Base-by-base conservation (phyloP, 2,888 invertebrate genomes). In the Sacculina carcini region DNA sequence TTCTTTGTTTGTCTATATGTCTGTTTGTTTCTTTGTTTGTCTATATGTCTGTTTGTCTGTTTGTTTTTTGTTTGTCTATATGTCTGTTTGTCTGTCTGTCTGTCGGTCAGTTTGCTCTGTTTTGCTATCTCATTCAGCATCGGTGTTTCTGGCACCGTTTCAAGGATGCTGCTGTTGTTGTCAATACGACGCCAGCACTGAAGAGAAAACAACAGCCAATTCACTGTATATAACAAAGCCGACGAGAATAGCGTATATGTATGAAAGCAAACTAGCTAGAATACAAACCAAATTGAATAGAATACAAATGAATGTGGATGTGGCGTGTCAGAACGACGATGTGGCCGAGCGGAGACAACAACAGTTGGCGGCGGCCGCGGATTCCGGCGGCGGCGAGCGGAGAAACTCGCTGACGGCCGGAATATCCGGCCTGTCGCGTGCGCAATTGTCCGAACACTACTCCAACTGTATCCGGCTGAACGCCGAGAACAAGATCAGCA, bases 391-490 rank as follows among this genome's bases (percentile, higher is more conserved):
- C n/a, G 19, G 26, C 23, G 53, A 54, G 31, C 48, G 48, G n/a
- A 52, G 55, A 29, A 53, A 51, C 31, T 54, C 54, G 10, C n/a
- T 55, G 21, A n/a, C n/a, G n/a, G 47, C 36, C n/a, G 16, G 36
- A 71, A 47, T 72, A 75, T 51, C 74, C 73, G 62, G 64, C 5
- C 58, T 66, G 48, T 62, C 61, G 38, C 63, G 63, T 48, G 59
- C 58, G 16, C 66, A 69, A 54, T 58, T 69, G 16, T 59, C 66
- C 12, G 78, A 79, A 58, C 79, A 79, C 57, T 75, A 79, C 57
- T 72, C 77, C 55, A 76, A 76, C 55, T 82, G 82, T 61, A 71
- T 81, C 46, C 78, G 80, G 60, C 71, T 83, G n/a, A 78, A 75
- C 61, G 73, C 78, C 56, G 80, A 81, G 67, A 83, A 83, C 52